Evolutionary conservation across 2,888 invertebrate genomes (phyloP), one percentile per base, ranked within the genome.

Genomic region (Argynnis bischoffii): DNA sequence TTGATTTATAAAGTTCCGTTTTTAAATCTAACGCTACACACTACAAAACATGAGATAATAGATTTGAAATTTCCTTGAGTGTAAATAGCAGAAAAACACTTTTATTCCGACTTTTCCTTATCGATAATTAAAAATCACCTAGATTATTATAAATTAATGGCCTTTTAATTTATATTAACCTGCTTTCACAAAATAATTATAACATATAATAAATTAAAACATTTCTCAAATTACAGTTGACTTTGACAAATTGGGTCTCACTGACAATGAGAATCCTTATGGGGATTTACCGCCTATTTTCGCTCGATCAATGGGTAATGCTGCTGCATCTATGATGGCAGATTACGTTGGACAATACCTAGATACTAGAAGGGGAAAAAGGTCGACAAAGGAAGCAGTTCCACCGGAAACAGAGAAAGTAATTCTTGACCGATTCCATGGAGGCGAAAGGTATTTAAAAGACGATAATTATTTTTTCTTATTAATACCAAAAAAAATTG

Each of bases 251-350:
- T 88, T 97, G 74, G 97, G 97, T 15, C 84, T 97, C 76, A 97
- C 97, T n/a, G 97, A 97, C 82, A 97, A 97, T 82, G 96, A 97
- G 82, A 97, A 97, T 88, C 97, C 97, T 0, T 95, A 96, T 79
- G 97, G 97, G 16, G 95, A 95, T 55, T 85, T 97, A 66, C 97
- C 97, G 0, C 95, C 96, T 0, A 90, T 96, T 5, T 93, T 97
- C 74, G 95, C 95, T 1, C 90, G 97, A 71, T 96, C 96, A 5
- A 95, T 97, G 94, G 95, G 97, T 5, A 93, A 95, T 74, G 94
- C 95, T 11, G 96, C 96, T 0, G 95, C 96, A 0, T 93, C 94
- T 66, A 84, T 95, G 73, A 89, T 95, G 84, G 95, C 96, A 0
- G 95, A 96, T 77, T 97, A 97, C 79, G 94, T 97, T 35, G 94